Conservation (phyloP, 2,888 invertebrate species). For the Meiosimyza platycephala region DNA sequence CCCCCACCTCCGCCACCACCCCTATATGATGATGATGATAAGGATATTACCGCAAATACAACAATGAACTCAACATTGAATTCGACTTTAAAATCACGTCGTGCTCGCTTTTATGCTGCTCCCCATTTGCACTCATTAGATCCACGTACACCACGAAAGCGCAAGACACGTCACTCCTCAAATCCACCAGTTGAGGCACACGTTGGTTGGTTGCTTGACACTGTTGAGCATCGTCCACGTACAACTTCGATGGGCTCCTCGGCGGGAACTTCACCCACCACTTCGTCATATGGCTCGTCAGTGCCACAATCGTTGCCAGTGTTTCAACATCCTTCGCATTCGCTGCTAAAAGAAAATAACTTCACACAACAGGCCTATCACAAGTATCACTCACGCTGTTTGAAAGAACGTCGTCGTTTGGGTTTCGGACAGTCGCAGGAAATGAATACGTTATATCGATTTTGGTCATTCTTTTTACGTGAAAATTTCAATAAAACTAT, state of each 20-base stretch:
- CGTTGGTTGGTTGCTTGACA: conserved; percentile 98
- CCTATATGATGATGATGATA: conserved; percentile 70
- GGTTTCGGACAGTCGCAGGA: conserved; percentile 97
- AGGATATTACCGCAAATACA: conserved; percentile 52
- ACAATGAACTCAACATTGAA: conserved; percentile 57
- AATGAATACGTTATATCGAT: conserved; percentile 99
- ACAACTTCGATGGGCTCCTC: conserved; percentile 86
- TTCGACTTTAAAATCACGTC: conserved; percentile 66
- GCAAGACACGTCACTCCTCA: conserved; percentile 90
- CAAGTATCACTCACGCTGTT: conserved; percentile 93
- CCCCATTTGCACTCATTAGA: conserved; percentile 79
- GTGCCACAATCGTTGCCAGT: conserved; percentile 85
- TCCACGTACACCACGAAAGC: conserved; percentile 80
- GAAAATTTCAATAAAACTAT: conserved; percentile 98
- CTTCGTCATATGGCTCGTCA: conserved; percentile 71
- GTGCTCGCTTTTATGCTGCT: conserved; percentile 93
- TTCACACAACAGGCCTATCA: conserved; percentile 98
- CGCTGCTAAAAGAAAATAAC: conserved; percentile 93
- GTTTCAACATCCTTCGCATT: conserved; percentile 97
- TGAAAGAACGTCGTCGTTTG: conserved; percentile 88
- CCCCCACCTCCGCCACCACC: conserved; percentile 88
- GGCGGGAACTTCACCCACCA: conserved; percentile 80
- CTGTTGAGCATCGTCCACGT: conserved; percentile 82
- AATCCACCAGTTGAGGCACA: conserved; percentile 96
- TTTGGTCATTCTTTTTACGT: conserved; percentile 99